A percentile compares a stretch with the other conserved stretches of the same genome.
Evolutionary conservation across 2,113 vertebrate species (phyloP).

Genomic region (Psittacula cyanocephala): DNA sequence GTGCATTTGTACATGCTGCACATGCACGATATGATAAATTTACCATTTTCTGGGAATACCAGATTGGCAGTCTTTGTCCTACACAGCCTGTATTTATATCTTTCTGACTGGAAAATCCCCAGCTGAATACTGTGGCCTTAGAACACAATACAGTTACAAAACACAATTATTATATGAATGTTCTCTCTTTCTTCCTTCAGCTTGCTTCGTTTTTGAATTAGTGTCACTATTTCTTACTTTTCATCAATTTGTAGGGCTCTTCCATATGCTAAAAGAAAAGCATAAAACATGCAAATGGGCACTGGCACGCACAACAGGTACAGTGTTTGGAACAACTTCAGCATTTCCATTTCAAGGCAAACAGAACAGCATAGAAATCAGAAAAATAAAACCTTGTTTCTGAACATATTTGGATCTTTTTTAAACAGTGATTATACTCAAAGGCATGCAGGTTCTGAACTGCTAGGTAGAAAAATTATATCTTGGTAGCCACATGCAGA

Average conservation of each 20-base stretch:
- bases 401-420: not conserved
- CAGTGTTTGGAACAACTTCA: not conserved
- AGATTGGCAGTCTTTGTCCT: constrained; percentile 11
- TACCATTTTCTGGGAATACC: constrained; percentile 8
- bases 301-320: not conserved
- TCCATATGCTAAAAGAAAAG: not conserved
- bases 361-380: not conserved
- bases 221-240: not conserved
- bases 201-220: not conserved
- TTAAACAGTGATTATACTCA: not conserved
- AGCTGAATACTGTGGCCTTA: not conserved
- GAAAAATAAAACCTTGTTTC: not conserved
- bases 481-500: not conserved
- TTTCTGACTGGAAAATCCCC: constrained; percentile 9
- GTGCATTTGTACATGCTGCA: constrained; percentile 6
- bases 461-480: not conserved
- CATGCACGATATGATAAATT: not conserved
- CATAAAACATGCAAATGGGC: not conserved
- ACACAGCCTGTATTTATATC: not conserved
- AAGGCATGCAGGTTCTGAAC: not conserved
- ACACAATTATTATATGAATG: not conserved
- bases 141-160: not conserved
- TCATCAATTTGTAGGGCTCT: not conserved
- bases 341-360: not conserved
- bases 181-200: not conserved